phyloP scores from a whole-genome alignment of 1,140 invertebrate species.

The Tetranychus urticae region DNA sequence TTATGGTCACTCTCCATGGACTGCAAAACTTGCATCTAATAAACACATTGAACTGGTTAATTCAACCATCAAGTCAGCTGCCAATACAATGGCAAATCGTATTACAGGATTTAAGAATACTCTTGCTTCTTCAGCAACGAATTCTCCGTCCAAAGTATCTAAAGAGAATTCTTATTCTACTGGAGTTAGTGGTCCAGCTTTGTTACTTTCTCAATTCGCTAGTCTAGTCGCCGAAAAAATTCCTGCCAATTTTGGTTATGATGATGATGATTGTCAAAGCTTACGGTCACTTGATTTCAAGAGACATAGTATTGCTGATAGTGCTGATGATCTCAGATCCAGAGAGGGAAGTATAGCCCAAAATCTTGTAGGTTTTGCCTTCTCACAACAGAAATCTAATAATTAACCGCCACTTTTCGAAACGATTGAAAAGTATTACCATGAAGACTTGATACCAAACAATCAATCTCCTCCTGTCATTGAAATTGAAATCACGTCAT shows the following conservation, averaged over 20 bases:
- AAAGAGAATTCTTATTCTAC: not conserved
- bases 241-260: conserved; percentile 2
- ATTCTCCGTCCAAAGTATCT: conserved; percentile 2
- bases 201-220: conserved; percentile 3
- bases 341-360: not conserved
- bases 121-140: conserved; percentile 3
- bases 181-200: not conserved
- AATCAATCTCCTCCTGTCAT: conserved; percentile 14
- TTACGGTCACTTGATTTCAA: conserved; percentile 1
- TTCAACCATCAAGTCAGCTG: conserved; percentile 7
- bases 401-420: conserved; percentile 1
- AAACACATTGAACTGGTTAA: conserved; percentile 5
- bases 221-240: conserved; percentile 4
- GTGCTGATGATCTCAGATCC: conserved; percentile 1
- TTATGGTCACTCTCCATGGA: too few species aligned
- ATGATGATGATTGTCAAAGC: conserved; percentile 3
- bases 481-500: conserved; percentile 42
- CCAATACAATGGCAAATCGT: conserved; percentile 3
- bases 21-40: not conserved
- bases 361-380: not conserved
- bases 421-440: conserved; percentile 4
- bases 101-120: conserved; percentile 4
- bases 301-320: not conserved
- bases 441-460: not conserved
- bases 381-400: not conserved